Evolutionary conservation across 2,888 invertebrate species (phyloP).

Genomic region (Orchesellides sinensis): DNA sequence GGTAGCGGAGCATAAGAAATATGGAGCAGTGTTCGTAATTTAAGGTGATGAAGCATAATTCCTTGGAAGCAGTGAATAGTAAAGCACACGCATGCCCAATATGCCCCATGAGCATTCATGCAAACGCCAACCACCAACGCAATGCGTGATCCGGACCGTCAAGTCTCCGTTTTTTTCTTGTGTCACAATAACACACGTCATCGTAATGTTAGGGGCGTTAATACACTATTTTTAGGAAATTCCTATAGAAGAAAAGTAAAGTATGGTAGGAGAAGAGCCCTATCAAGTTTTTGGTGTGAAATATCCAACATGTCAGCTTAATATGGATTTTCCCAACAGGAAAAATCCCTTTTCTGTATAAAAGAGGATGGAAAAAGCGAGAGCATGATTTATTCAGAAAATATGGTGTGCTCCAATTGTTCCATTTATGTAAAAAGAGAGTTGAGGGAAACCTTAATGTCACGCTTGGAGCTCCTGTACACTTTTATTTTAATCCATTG

Average conservation of each 20-base stretch:
- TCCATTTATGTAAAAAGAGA: background rate
- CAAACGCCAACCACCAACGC: background rate
- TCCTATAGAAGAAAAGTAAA: no score
- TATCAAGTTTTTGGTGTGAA: background rate
- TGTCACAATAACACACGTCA: no score
- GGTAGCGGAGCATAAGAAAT: background rate
- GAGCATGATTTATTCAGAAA: no score
- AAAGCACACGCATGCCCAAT: slow-evolving; percentile 12
- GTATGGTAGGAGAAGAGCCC: background rate
- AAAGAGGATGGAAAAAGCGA: no score
- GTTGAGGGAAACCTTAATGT: background rate
- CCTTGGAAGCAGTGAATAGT: background rate
- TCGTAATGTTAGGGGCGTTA: no score
- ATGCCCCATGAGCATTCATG: background rate
- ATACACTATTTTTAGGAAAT: no score
- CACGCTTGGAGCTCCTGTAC: background rate
- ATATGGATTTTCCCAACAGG: background rate
- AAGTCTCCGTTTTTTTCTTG: background rate
- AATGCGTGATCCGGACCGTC: background rate
- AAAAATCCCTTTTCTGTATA: no score
- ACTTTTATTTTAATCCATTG: background rate
- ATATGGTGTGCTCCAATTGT: background rate
- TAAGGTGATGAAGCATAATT: slow-evolving; percentile 62
- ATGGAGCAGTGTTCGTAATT: no score
- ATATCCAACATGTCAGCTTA: background rate